Evolutionary conservation across 2,113 vertebrate genomes (phyloP), one percentile per base, ranked within the genome.

Genomic region (Macaca fascicularis): DNA sequence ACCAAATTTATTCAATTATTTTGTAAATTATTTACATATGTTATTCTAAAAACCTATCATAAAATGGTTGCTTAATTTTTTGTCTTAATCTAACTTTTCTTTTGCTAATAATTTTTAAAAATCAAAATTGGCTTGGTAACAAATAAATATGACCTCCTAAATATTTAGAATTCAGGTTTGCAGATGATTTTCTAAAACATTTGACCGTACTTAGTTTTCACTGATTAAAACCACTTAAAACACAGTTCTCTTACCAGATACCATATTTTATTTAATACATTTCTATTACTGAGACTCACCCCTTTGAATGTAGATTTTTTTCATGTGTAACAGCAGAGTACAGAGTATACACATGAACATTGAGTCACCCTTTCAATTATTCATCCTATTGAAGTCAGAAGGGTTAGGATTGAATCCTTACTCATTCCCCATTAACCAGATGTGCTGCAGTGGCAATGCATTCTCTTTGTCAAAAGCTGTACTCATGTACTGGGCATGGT

Each of bases 11-110:
- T 83, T 95, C 64, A 95, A 69, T 23, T 74, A 45, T 69, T 79
- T 69, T 93, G 52, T 69, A 93, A 97, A 81, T 97, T 93, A 95
- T 96, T 97, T 95, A 95, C 72, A 85, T 88, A 38, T 69, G 35
- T 81, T 90, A 92, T 72, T 94, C 88, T 52, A 72, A 96, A 84
- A 74, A 48, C 69, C 38, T 92, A 5, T 90, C 83, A 55, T 30
- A 50, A 45, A 93, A 74, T 61, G 20, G 22, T 30, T 35, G 7
- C 8, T 70, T 75, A 38, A 38, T 48, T 11, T 89, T 52, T 87
- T 92, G 43, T 38, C 32, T 75, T 55, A 38, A 64, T 52, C 38
- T 50, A 70, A 61, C 23, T 43, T 57, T 40, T 45, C 55, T 95
- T 84, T 78, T 52, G 0, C 25, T 82, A 45, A 40, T 35, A 90